Evolutionary conservation across 2,888 invertebrate species (phyloP), one percentile per base, ranked within the genome.

Genomic region (Oegoconia quadripuncta): DNA sequence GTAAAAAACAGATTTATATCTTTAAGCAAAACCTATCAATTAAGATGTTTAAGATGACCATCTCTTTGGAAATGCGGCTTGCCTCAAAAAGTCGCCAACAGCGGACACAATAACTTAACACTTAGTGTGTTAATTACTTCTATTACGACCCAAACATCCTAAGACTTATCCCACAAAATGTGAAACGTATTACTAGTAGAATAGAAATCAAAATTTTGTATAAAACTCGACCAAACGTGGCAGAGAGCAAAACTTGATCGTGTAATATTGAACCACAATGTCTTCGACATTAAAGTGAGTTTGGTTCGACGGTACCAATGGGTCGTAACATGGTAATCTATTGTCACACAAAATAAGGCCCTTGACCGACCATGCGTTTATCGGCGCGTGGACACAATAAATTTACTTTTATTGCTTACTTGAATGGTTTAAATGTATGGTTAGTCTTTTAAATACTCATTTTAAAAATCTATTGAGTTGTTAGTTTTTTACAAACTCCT

Each of bases 391-490:
- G 73, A 72, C 71, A 60, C 59, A 63, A 83, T 86, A 86, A 86
- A 86, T 86, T 71, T 48, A 51, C 46, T 79, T 86, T 84, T 83
- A 84, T 81, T 70, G 71, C 64, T 53, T 50, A 48, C 55, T 60
- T 63, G 53, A 73, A 72, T 64, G 59, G 63, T 22, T 14, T 9
- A 23, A 40, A 37, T 37, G 41, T 14, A 30, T 41, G 35, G 46
- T 56, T 48, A 65, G 62, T 41, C 63, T 61, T 62, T 60, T 60
- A 55, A 60, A 52, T 57, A 54, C 53, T 53, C 47, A 46, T 50
- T 50, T 55, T 52, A 50, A 50, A n/a, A n/a, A n/a, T n/a, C n/a
- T n/a, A n/a, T n/a, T 20, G 20, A 1, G 15, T 14, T 29, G 29
- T 20, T 18, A 18, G 12, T 17, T n/a, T 17, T 31, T 31, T 31